phyloP scores from a whole-genome alignment of 2,888 invertebrate species.

The Catocala nupta region DNA sequence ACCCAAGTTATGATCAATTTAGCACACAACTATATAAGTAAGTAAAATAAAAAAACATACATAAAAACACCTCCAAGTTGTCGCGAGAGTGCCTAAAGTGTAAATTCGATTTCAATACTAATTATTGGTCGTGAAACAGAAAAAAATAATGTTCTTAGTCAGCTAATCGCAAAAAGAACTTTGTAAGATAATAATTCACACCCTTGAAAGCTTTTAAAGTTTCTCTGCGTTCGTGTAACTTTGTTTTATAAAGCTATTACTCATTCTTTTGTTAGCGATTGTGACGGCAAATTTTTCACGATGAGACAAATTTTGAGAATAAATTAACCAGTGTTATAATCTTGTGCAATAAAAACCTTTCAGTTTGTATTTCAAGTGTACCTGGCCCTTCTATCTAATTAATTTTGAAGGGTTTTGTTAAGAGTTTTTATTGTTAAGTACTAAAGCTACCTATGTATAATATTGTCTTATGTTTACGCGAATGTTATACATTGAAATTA shows the following conservation, averaged over 20 bases:
- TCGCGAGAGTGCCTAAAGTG: too few species aligned
- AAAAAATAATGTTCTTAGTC: conserved; percentile 39
- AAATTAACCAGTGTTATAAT: conserved; percentile 84
- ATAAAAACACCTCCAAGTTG: neutral
- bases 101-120: conserved; percentile 8
- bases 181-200: conserved; percentile 80
- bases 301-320: conserved; percentile 86
- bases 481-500: too few species aligned
- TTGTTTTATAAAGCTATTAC: conserved; percentile 83
- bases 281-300: conserved; percentile 82
- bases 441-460: neutral
- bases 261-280: conserved; percentile 86
- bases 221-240: conserved; percentile 78
- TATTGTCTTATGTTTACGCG: too few species aligned
- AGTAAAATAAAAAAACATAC: neutral
- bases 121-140: conserved; percentile 13
- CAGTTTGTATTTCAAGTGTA: conserved; percentile 53
- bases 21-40: too few species aligned
- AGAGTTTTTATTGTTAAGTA: neutral
- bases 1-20: too few species aligned
- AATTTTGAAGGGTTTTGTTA: conserved; percentile 24
- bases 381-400: conserved; percentile 50
- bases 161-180: conserved; percentile 63
- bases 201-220: conserved; percentile 80
- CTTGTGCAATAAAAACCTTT: conserved; percentile 76